Evolutionary conservation across 2,888 invertebrate species (phyloP), one percentile per base, ranked within the genome.

Genomic region (Rotaria magnacalcarata): DNA sequence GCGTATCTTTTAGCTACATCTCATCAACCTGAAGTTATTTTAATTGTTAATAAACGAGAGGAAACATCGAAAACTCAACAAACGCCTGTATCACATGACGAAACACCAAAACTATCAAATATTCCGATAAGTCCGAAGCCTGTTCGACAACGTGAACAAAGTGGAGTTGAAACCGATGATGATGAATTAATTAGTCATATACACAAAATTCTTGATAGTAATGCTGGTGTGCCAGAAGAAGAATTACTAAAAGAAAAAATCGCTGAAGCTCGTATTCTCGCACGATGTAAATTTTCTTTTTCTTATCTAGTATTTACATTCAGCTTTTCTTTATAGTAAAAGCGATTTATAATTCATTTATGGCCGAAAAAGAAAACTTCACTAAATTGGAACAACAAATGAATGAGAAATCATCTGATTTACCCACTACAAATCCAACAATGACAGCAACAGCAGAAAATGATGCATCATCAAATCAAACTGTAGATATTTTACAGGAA

Each of bases 321-420:
- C 0, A 11, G 2, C 27, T 27, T 7, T 56, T 56, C 16, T 56
- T 34, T 67, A 24, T 80, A 80, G 80, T 80, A 47, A 80, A 80
- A 47, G 47, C 21, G 24, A 43, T 80, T 24, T 80, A 80, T n/a
- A 24, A 80, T 11, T 43, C n/a, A 21, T 80, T 80, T 80, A 80
- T 80, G 80, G 24, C 47, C n/a, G 80, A 80, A 80, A 80, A 80
- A 80, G 47, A 80, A 47, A 80, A 8, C 11, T 10, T 80, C n/a
- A 47, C 43, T n/a, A 80, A 80, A 80, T n/a, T 80, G n/a, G 80
- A 80, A 80, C 80, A 80, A 43, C 80, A 80, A 80, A 80, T 80
- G 80, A 43, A 47, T 80, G 47, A 80, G n/a, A 43, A 80, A 47
- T 14, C 80, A 80, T 80, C n/a, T 10, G 47, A 80, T 43, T 24